A percentile compares a stretch with the other conserved stretches of the same genome.
These are phyloP conservation scores for Drosophila orena DNA, from an alignment of 1,140 invertebrate genomes.

Conservation along the genomic window DNA sequence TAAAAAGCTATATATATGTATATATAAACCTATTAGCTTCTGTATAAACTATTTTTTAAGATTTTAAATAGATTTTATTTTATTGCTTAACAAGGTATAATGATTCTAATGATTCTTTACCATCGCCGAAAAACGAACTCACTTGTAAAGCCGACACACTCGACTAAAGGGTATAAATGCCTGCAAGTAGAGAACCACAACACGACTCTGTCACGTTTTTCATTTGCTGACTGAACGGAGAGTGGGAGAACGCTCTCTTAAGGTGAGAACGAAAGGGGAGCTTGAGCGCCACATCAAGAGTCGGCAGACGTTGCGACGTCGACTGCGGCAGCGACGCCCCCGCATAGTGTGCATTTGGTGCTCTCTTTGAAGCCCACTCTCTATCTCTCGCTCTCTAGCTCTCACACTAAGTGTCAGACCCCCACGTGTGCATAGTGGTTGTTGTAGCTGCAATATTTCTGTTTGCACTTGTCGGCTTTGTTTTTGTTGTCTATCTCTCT, in stretches of 20 bases:
- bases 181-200: slow-evolving; percentile 62
- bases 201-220: slow-evolving; percentile 78
- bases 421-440: slow-evolving; percentile 72
- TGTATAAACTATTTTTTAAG: too few relatives aligned
- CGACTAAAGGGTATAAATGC: slow-evolving; percentile 22
- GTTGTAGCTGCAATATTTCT: slow-evolving; percentile 34
- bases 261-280: slow-evolving; percentile 6
- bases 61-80: too few relatives aligned
- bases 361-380: slow-evolving; percentile 25
- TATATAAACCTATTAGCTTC: too few relatives aligned
- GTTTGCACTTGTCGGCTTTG: slow-evolving; percentile 67
- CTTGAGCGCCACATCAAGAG: slow-evolving; percentile 12
- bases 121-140: not conserved
- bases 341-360: slow-evolving; percentile 47
- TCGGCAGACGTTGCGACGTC: slow-evolving; percentile 56
- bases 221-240: slow-evolving; percentile 35
- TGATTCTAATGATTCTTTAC: too few relatives aligned
- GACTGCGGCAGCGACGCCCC: slow-evolving; percentile 57
- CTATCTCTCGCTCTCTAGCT: slow-evolving; percentile 3
- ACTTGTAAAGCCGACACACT: not conserved
- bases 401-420: slow-evolving; percentile 30
- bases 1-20: too few relatives aligned
- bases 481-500: slow-evolving; percentile 32
- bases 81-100: too few relatives aligned
- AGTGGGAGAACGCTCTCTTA: slow-evolving; percentile 26